These are phyloP conservation scores for Danaus plexippus DNA, from an alignment of 1,140 invertebrate genomes.

Conservation along the genomic window DNA sequence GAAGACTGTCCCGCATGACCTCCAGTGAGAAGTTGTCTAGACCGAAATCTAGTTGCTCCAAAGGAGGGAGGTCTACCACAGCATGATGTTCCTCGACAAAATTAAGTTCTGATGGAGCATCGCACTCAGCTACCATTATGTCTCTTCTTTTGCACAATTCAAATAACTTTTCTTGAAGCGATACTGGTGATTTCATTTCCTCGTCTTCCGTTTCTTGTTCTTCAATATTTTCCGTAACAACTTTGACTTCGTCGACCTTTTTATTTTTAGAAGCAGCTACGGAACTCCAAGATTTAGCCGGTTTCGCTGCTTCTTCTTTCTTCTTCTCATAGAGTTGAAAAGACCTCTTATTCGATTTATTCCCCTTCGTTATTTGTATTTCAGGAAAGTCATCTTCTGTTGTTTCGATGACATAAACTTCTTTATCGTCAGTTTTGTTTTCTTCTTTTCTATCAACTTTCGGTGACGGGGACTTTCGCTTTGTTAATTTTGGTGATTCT, in stretches of 20 bases:
- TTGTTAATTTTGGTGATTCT: constrained; percentile 38
- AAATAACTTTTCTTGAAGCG: constrained; percentile 56
- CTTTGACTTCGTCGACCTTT: constrained; percentile 26
- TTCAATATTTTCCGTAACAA: constrained; percentile 11
- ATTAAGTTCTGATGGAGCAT: constrained; percentile 54
- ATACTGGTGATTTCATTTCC: constrained; percentile 30
- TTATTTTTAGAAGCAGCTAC: constrained; percentile 48
- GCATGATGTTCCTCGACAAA: constrained; percentile 67
- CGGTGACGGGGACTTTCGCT: constrained; percentile 48
- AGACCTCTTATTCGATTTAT: constrained; percentile 48
- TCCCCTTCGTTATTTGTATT: constrained; percentile 59
- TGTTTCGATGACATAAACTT: constrained; percentile 60
- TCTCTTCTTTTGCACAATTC: constrained; percentile 64
- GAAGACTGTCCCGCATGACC: constrained; percentile 60
- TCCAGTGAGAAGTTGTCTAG: constrained; percentile 63
- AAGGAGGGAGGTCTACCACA: constrained; percentile 55
- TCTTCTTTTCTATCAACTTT: constrained; percentile 38
- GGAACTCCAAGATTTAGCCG: constrained; percentile 52
- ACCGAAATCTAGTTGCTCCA: constrained; percentile 60
- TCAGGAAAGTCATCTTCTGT: constrained; percentile 58
- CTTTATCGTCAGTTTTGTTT: constrained; percentile 44
- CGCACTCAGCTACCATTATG: constrained; percentile 66
- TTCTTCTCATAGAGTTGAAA: constrained; percentile 39
- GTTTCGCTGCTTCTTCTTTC: constrained; percentile 25
- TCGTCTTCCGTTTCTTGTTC: constrained; percentile 19